A percentile compares a stretch with the other conserved stretches of the same genome.
These are phyloP conservation scores for Mus spretus DNA, from an alignment of 2,797 vertebrate genomes.

Conservation along the genomic window DNA sequence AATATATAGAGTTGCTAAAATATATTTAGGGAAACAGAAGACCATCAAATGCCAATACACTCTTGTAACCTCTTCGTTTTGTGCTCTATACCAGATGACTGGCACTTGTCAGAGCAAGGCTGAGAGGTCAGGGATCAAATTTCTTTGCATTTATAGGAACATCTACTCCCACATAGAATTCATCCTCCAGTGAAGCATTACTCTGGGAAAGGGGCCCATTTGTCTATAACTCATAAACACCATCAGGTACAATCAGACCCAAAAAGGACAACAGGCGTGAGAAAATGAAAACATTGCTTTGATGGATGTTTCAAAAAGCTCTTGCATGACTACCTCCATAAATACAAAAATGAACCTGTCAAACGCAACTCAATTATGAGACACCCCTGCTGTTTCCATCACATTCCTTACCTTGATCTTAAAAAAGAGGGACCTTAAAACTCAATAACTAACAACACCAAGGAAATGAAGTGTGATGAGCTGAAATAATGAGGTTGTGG, in stretches of 20 bases:
- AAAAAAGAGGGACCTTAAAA: background rate
- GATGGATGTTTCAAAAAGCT: conserved; percentile 71
- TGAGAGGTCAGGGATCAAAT: background rate
- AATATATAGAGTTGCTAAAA: background rate
- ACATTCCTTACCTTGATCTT: conserved; percentile 59
- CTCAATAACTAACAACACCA: background rate
- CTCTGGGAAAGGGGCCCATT: conserved; percentile 59
- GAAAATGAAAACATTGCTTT: conserved; percentile 68
- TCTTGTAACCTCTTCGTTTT: background rate
- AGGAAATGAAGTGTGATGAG: conserved; percentile 63
- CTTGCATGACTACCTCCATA: conserved; percentile 64
- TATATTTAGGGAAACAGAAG: conserved; percentile 7
- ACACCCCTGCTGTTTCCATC: conserved; percentile 72
- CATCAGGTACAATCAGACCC: conserved; percentile 58
- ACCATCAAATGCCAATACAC: background rate
- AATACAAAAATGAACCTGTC: conserved; percentile 76
- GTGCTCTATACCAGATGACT: background rate
- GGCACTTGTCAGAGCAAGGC: background rate
- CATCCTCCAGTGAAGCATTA: conserved; percentile 69
- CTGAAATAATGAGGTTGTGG: conserved; percentile 52
- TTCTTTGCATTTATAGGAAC: conserved; percentile 61
- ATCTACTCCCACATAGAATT: conserved; percentile 48
- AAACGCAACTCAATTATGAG: conserved; percentile 70
- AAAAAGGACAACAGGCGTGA: conserved; percentile 64
- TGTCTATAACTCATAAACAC: conserved; percentile 70